A percentile compares a stretch with the other conserved stretches of the same genome.
Conservation (phyloP, 2,888 invertebrate species). For the Lasioglossum vierecki region DNA sequence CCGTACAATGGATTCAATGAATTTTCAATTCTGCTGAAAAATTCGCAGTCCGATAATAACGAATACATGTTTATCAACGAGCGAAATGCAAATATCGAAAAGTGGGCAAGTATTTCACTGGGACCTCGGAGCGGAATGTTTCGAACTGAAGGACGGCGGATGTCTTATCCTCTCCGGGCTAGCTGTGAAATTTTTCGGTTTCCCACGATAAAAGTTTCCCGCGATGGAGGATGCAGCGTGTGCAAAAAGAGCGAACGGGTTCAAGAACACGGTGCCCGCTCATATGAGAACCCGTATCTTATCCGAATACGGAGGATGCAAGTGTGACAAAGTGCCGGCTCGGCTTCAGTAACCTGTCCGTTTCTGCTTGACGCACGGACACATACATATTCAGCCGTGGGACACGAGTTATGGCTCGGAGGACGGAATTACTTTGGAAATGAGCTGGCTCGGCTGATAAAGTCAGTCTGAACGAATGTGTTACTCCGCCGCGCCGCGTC, state of each 20-base stretch:
- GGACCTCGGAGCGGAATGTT: not conserved
- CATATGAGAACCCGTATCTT: conserved; percentile 71
- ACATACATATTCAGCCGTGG: conserved; percentile 17
- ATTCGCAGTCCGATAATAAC: not conserved
- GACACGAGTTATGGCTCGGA: conserved; percentile 53
- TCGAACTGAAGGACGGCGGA: not conserved
- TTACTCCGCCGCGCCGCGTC: conserved; percentile 4
- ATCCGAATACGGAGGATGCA: conserved; percentile 61
- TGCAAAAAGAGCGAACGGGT: conserved; percentile 19
- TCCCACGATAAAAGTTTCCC: conserved; percentile 12
- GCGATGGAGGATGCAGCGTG: conserved; percentile 1
- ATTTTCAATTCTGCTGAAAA: not conserved
- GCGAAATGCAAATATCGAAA: not conserved
- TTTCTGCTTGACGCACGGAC: conserved; percentile 53
- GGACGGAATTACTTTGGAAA: conserved; percentile 64
- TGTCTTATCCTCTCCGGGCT: not conserved
- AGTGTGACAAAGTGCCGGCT: conserved; percentile 67
- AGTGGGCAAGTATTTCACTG: not conserved
- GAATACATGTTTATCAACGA: not conserved
- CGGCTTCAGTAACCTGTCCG: conserved; percentile 54
- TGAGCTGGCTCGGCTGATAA: conserved; percentile 58
- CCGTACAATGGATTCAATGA: no score
- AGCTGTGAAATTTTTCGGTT: conserved; percentile 30
- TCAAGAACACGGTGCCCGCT: conserved; percentile 16
- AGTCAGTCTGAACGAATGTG: conserved; percentile 45